Percentiles rank a stretch among this genome's conserved stretches.
phyloP scores from a whole-genome alignment of 2,888 invertebrate species.

The Andrena marginata region DNA sequence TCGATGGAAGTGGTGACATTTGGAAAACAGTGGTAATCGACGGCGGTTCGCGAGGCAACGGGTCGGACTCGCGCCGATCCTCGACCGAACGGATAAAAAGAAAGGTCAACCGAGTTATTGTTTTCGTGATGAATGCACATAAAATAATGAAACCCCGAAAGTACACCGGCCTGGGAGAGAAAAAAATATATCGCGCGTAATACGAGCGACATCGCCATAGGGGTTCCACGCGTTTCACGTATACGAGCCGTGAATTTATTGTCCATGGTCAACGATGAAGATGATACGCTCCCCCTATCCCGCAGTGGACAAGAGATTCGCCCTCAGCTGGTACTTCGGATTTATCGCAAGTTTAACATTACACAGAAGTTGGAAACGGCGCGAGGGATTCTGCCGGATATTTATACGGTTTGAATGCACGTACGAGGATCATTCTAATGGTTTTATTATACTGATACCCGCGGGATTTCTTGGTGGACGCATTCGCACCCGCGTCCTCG shows the following conservation, averaged over 20 bases:
- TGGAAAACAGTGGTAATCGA: slow-evolving; percentile 2
- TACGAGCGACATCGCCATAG: slow-evolving; percentile 80
- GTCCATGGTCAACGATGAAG: slow-evolving; percentile 61
- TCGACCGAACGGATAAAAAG: slow-evolving; percentile 44
- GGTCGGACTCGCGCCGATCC: slow-evolving; percentile 36
- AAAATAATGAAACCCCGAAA: slow-evolving; percentile 82
- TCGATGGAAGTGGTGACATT: not conserved
- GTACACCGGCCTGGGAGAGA: slow-evolving; percentile 68
- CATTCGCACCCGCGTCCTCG: slow-evolving; percentile 69
- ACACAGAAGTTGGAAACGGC: slow-evolving; percentile 83
- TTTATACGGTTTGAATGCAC: slow-evolving; percentile 85
- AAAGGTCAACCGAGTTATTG: slow-evolving; percentile 75
- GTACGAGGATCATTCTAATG: slow-evolving; percentile 85
- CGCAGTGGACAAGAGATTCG: slow-evolving; percentile 61
- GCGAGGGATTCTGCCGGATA: slow-evolving; percentile 83
- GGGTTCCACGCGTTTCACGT: slow-evolving; percentile 76
- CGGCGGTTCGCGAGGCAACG: not conserved
- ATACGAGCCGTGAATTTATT: slow-evolving; percentile 69
- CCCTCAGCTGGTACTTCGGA: slow-evolving; percentile 75
- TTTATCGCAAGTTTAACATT: slow-evolving; percentile 83
- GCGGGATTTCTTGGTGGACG: slow-evolving; percentile 74
- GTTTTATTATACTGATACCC: slow-evolving; percentile 85
- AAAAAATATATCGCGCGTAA: slow-evolving; percentile 79
- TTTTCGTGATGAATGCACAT: slow-evolving; percentile 81
- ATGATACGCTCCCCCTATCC: slow-evolving; percentile 5